Evolutionary conservation across 2,797 vertebrate genomes (phyloP).

Genomic region (Chloroceryle inda): DNA sequence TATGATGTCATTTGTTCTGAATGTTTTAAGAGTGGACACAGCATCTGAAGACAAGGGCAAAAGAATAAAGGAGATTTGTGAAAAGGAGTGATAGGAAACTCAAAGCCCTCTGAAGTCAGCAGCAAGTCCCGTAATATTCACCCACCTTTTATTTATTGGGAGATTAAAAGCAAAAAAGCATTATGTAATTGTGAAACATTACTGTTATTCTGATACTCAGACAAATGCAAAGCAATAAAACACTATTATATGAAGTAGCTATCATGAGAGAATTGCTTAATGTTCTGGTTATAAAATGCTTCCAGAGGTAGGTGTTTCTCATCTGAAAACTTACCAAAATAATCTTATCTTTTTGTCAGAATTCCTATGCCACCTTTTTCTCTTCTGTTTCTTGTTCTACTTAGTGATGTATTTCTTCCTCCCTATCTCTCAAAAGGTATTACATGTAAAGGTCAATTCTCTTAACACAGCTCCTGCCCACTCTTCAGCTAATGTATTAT

Average conservation of each 20-base stretch:
- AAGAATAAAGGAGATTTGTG: slow-evolving; percentile 65
- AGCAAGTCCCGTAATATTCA: slow-evolving; percentile 16
- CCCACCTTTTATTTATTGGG: slow-evolving; percentile 46
- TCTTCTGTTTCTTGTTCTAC: slow-evolving; percentile 26
- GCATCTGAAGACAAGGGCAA: slow-evolving; percentile 55
- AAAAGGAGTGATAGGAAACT: slow-evolving; percentile 25
- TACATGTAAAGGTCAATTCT: slow-evolving; percentile 60
- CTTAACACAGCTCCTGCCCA: slow-evolving; percentile 57
- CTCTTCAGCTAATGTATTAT: slow-evolving; percentile 74
- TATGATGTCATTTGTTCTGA: slow-evolving; percentile 36
- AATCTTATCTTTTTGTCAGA: slow-evolving; percentile 15
- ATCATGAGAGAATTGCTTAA: slow-evolving; percentile 20
- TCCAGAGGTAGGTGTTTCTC: background rate
- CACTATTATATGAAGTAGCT: background rate
- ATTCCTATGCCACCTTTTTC: slow-evolving; percentile 29
- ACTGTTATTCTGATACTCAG: slow-evolving; percentile 15
- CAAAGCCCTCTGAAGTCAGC: slow-evolving; percentile 51
- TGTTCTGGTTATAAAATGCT: slow-evolving; percentile 6
- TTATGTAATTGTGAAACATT: slow-evolving; percentile 48
- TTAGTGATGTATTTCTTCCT: slow-evolving; percentile 38
- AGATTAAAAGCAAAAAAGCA: slow-evolving; percentile 55
- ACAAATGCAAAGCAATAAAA: slow-evolving; percentile 51
- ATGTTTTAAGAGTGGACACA: background rate
- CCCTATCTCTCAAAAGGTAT: slow-evolving; percentile 44
- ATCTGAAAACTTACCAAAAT: background rate